These are phyloP conservation scores for Oceanodroma leucorhoa DNA, from an alignment of 2,797 vertebrate genomes.

Conservation along the genomic window DNA sequence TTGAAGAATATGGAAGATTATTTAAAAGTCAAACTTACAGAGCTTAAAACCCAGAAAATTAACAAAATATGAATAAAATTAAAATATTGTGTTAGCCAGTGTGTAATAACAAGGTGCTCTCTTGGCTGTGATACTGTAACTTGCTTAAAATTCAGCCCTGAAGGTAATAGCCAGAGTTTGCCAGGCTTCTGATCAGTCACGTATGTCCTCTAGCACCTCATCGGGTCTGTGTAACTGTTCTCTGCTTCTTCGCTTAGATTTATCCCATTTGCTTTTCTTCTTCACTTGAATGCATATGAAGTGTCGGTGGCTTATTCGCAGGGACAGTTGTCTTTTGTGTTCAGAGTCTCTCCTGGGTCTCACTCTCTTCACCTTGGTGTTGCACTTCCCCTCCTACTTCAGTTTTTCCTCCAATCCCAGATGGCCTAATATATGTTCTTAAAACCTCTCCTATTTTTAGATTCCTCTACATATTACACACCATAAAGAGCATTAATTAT, in stretches of 20 bases:
- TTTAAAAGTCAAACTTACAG: background rate
- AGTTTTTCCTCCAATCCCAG: background rate
- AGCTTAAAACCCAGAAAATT: background rate
- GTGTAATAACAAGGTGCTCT: background rate
- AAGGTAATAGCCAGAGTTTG: background rate
- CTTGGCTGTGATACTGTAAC: background rate
- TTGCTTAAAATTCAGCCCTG: background rate
- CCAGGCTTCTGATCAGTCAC: background rate
- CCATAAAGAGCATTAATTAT: conserved; percentile 33
- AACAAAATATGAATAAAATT: background rate
- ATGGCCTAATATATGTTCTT: background rate
- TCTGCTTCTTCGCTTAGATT: background rate
- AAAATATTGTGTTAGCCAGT: background rate
- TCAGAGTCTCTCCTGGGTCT: background rate
- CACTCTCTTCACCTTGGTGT: background rate
- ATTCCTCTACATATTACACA: background rate
- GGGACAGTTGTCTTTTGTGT: background rate
- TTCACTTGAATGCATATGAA: background rate
- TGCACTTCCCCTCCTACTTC: background rate
- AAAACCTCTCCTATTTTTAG: conserved; percentile 30
- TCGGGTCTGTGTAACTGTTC: background rate
- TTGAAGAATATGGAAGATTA: background rate
- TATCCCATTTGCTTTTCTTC: background rate
- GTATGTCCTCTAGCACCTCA: background rate
- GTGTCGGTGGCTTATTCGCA: background rate